These are phyloP conservation scores for Porites rus DNA, from an alignment of 92 coral and sea anemone genomes.

Conservation along the genomic window DNA sequence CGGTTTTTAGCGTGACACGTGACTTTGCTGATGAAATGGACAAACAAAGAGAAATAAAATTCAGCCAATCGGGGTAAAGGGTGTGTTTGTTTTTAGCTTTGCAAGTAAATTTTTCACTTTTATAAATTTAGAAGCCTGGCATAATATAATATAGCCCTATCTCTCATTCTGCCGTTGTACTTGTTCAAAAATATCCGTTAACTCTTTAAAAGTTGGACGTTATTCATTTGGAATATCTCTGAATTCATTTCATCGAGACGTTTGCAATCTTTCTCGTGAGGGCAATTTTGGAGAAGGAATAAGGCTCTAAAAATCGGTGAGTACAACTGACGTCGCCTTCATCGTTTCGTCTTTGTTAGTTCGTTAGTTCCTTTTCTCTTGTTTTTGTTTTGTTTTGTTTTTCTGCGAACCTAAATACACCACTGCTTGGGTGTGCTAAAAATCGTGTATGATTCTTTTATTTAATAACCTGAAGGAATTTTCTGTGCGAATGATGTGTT, in stretches of 20 bases:
- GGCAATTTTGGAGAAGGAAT: background rate
- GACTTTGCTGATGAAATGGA: conserved; percentile 37
- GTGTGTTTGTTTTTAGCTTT: conserved; percentile 35
- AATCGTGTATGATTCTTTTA: background rate
- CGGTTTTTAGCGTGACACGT: conserved; percentile 20
- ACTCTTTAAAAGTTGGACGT: too few relatives aligned
- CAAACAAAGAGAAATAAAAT: background rate
- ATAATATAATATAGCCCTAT: background rate
- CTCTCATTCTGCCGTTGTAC: background rate
- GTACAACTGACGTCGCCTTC: background rate
- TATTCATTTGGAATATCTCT: background rate
- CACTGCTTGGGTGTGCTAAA: too few relatives aligned
- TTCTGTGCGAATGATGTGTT: background rate
- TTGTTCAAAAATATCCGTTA: too few relatives aligned
- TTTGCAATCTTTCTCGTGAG: background rate
- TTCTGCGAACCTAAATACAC: too few relatives aligned
- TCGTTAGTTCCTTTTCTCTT: background rate
- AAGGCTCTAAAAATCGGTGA: background rate
- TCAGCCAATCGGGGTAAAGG: conserved; percentile 19
- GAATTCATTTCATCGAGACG: background rate
- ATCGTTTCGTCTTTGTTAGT: too few relatives aligned
- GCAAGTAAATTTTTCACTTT: background rate
- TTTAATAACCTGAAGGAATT: background rate
- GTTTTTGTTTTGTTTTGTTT: background rate
- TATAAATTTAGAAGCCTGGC: background rate